Evolutionary conservation across 2,888 invertebrate species (phyloP), one percentile per base, ranked within the genome.

Genomic region (Drosophila anceps): DNA sequence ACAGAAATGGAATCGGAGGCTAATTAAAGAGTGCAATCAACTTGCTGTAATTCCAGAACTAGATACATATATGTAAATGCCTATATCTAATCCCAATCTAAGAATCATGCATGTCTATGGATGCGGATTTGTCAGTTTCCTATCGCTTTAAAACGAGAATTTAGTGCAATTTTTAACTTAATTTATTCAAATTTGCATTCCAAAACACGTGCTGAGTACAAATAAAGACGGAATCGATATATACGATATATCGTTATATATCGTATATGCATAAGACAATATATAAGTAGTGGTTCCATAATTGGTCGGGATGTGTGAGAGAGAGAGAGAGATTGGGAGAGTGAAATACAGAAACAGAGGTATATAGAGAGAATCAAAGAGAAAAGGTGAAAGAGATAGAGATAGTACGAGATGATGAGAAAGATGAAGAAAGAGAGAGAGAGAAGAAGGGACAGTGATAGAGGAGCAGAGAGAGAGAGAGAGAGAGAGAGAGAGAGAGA

Each of bases 1-100:
- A 95, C 67, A 31, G 74, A 78, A 51, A 54, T 71, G 46, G 67
- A 96, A 86, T 82, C 87, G 43, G 82, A 82, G 83, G 77, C 79
- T 60, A 73, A 71, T 20, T 76, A 61, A 61, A 43, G 31, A 66
- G 79, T 73, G 68, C 73, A 78, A 76, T 73, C 59, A 31, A 54
- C 4, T 46, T 18, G 54, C 29, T 70, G 53, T 63, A 43, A 44
- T 61, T 58, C 46, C 50, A 51, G 15, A 46, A 0, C 27, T 55
- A 62, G 57, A 57, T 12, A 51, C 27, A 73, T 20, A 50, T 35
- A 51, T 31, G 10, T 31, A 31, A 10, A 53, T 48, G 31, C 27
- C 44, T 20, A 62, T 50, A 51, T 37, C 15, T 48, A 35, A 46
- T 27, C 33, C 44, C 15, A 59, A 35, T 15, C 58, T 59, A 13